Base-by-base conservation (phyloP, 1,140 invertebrate genomes). In the Euborellia annulipes region DNA sequence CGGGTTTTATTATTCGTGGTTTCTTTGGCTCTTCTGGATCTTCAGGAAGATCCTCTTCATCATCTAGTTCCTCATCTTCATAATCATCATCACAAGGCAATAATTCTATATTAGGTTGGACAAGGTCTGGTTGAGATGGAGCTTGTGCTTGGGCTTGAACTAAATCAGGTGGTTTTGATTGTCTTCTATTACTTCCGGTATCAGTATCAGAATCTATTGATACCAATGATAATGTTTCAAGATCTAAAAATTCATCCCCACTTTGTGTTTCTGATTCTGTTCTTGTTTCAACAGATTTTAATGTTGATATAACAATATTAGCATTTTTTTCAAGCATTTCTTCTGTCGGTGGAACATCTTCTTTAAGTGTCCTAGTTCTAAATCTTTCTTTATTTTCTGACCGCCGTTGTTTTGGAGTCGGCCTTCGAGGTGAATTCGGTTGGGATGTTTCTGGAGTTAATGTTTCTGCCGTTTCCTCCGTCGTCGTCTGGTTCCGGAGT, bases 201-300 rank as follows among this genome's bases (percentile, higher is more conserved):
- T 27, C 23, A 11, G 23, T 27, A 27, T 73, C 70, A n/a, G 66
- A 70, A 42, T 76, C 74, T 54, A 81, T 79, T 9, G 80, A 78
- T 0, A 80, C 76, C 20, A 80, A 57, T 51, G 72, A 79, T 13
- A 79, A 54, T 0, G 76, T 79, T 58, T 79, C 76, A 54, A 72
- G 72, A 49, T 78, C 76, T 36, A 77, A 56, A 40, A 76, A 62
- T 46, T 67, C 60, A 27, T 76, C 62, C 27, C 72, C 68, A 47
- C 62, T 57, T 19, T 54, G 50, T 9, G 52, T 40, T 40, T 59
- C 53, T 16, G 57, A 54, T 16, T 47, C 41, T 18, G 34, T 58
- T 21, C 58, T 63, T 1, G 59, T 61, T 45, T 69, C 69, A 27
- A 27, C 23, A 6, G 23, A 27, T 46, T 64, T 69, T 19, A 72